Conservation (phyloP, 2,113 vertebrate species). For the Egretta garzetta region DNA sequence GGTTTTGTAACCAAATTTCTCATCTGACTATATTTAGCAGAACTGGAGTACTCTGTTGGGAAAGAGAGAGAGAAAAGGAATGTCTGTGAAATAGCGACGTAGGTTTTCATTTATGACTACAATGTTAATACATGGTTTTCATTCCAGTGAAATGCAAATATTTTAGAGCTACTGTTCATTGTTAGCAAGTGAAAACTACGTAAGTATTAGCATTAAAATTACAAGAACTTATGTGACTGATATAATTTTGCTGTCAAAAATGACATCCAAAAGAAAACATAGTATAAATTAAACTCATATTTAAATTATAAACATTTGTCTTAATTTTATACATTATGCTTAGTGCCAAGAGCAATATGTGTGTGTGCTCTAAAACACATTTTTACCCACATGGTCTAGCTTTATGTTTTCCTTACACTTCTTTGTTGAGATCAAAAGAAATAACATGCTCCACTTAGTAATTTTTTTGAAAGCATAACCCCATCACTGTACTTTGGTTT, state of each 20-base stretch:
- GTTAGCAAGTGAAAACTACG: background rate
- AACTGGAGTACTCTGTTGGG: background rate
- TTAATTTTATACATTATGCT: background rate
- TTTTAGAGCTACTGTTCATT: background rate
- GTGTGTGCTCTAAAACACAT: background rate
- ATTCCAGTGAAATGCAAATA: background rate
- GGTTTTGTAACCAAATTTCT: background rate
- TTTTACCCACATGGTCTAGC: background rate
- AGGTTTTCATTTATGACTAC: background rate
- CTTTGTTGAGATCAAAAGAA: background rate
- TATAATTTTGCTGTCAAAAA: background rate
- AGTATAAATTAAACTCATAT: background rate
- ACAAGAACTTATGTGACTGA: background rate
- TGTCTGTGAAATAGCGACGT: rapidly evolving
- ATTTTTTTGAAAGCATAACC: background rate
- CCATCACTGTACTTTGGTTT: background rate
- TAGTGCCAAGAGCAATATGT: background rate
- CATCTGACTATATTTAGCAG: background rate
- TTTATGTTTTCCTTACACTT: background rate
- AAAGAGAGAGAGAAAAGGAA: background rate
- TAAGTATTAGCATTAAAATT: background rate
- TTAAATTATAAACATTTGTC: background rate
- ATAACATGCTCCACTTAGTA: background rate
- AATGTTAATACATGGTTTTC: background rate
- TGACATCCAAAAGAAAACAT: background rate